Base-by-base conservation (phyloP, 1,140 invertebrate genomes). In the Lepidostoma basale region DNA sequence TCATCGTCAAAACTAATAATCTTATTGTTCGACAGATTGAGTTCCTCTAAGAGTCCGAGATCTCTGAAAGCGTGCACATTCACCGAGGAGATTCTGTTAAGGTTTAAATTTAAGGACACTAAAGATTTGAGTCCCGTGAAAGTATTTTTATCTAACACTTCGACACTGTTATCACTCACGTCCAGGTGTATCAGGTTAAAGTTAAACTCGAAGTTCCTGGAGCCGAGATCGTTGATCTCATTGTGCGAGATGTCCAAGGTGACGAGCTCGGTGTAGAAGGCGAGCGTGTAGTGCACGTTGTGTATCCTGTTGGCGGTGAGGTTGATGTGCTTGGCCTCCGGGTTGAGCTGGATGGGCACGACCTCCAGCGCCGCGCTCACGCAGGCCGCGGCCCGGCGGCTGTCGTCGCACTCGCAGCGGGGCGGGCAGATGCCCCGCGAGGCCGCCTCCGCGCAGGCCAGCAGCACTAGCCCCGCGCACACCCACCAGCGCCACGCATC, bases 291-390 rank as follows among this genome's bases (percentile, higher is more conserved):
- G 47, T 89, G 86, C 1, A 94, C 81, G 73, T 86, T 89, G 72
- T 83, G 82, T 72, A 93, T 91, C 42, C 87, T 84, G 76, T 94
- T 94, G 70, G 86, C 84, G 0, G 89, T 90, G 28, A 94, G 85
- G 74, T 92, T 90, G 74, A 94, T 88, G 75, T 89, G 87, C 20
- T 86, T 86, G 26, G 92, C 86, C 75, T 92, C 90, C n/a, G 91
- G 92, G 76, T 95, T 95, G 70, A 95, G 84, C 75, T 94, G 92
- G 66, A 94, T 93, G 28, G 93, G 93, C 26, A 95, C 90, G 70
- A 93, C 89, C 76, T 93, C 92, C 45, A 95, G 85, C 45, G 85
- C 86, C 9, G 90, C 90, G 70, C 87, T 87, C 63, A 88, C 88
- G 77, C 93, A 96, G 45, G 88, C 85, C 2, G 88, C 88, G 10